phyloP scores from a whole-genome alignment of 2,797 vertebrate species.

The Aphelocoma californica region DNA sequence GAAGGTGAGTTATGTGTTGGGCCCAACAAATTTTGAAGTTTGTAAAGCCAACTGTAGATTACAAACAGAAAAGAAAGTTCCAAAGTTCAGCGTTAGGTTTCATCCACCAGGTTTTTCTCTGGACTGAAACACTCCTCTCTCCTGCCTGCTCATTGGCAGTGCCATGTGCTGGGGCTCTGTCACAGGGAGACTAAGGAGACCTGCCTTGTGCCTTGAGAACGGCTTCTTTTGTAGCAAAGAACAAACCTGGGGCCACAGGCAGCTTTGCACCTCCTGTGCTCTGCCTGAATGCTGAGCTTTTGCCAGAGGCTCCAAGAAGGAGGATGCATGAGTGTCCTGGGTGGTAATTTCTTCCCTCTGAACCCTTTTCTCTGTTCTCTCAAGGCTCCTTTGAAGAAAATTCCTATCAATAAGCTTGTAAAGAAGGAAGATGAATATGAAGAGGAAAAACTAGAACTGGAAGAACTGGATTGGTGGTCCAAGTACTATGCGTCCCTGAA shows the following conservation, averaged over 20 bases:
- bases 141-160: not conserved
- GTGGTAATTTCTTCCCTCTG: not conserved
- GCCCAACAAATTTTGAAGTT: not conserved
- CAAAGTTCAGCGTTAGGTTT: not conserved
- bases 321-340: not conserved
- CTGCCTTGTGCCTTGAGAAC: not conserved
- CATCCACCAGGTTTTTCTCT: not conserved
- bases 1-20: conserved; percentile 42
- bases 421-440: conserved; percentile 79
- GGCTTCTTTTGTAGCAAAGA: not conserved
- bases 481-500: conserved; percentile 90
- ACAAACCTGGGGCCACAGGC: not conserved
- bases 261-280: not conserved
- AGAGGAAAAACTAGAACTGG: conserved; percentile 86
- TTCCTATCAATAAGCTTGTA: conserved; percentile 57
- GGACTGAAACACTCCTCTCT: not conserved
- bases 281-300: not conserved
- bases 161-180: not conserved
- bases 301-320: not conserved
- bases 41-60: not conserved
- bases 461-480: conserved; percentile 98
- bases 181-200: not conserved
- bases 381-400: conserved; percentile 81
- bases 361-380: not conserved
- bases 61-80: not conserved